A percentile compares a stretch with the other conserved stretches of the same genome.
Evolutionary conservation across 2,888 invertebrate species (phyloP).

Genomic region (Drosophila eohydei): DNA sequence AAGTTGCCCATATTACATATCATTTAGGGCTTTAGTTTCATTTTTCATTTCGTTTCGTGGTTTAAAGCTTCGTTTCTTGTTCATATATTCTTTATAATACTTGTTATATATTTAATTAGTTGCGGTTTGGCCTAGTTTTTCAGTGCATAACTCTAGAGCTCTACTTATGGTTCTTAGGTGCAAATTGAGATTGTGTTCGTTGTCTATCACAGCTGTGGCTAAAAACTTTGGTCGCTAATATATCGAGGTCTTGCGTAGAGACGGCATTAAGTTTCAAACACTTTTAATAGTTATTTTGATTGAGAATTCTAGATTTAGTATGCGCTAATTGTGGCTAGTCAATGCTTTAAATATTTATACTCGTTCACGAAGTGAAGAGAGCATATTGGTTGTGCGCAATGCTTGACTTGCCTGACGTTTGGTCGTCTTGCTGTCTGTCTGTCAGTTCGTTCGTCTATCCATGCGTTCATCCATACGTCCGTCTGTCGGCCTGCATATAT

Average conservation of each 20-base stretch:
- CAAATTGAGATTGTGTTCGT: constrained; percentile 14
- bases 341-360: background rate
- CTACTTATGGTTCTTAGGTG: constrained; percentile 20
- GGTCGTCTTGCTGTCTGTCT: background rate
- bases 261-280: constrained; percentile 10
- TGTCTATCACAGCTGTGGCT: constrained; percentile 50
- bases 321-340: background rate
- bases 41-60: constrained; percentile 9
- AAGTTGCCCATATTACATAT: constrained; percentile 11
- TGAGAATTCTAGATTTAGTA: background rate
- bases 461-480: background rate
- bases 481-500: too few relatives aligned
- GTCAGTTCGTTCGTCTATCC: background rate
- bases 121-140: background rate
- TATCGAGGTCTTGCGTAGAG: constrained; percentile 14
- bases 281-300: background rate
- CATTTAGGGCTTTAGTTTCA: constrained; percentile 1
- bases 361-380: background rate
- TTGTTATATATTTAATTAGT: background rate
- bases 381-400: background rate
- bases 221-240: constrained; percentile 21
- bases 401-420: background rate
- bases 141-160: constrained; percentile 20
- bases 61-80: constrained; percentile 29
- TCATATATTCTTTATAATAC: background rate